phyloP scores from a whole-genome alignment of 2,113 vertebrate species.

The Parotia lawesii region DNA sequence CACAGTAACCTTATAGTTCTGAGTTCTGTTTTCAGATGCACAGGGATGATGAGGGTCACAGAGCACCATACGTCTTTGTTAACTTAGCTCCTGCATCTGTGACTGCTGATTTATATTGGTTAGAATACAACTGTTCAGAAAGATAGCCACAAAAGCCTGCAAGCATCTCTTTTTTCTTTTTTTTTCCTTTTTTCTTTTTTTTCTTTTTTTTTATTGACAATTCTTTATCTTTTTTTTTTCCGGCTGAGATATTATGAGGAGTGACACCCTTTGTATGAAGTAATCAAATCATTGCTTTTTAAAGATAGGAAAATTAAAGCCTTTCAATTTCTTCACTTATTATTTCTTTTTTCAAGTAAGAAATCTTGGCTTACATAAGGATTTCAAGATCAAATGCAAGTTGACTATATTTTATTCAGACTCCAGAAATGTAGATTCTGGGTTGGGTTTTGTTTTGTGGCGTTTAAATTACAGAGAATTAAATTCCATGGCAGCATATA shows the following conservation, averaged over 20 bases:
- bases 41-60: background rate
- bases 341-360: background rate
- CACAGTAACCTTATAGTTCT: background rate
- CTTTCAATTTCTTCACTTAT: background rate
- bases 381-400: background rate
- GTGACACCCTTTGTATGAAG: background rate
- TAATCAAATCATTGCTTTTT: background rate
- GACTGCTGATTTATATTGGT: background rate
- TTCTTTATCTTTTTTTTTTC: background rate
- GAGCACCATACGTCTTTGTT: background rate
- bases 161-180: background rate
- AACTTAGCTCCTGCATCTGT: conserved; percentile 8
- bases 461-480: background rate
- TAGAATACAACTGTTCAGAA: background rate
- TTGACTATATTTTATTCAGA: background rate
- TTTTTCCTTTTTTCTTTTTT: background rate
- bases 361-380: background rate
- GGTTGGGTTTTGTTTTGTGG: background rate
- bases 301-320: background rate
- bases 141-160: background rate
- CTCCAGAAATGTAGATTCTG: background rate
- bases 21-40: conserved; percentile 1
- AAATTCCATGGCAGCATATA: background rate
- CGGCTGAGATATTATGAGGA: background rate
- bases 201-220: background rate